Evolutionary conservation across 2,113 vertebrate species (phyloP).

Genomic region (Lonchura striata): DNA sequence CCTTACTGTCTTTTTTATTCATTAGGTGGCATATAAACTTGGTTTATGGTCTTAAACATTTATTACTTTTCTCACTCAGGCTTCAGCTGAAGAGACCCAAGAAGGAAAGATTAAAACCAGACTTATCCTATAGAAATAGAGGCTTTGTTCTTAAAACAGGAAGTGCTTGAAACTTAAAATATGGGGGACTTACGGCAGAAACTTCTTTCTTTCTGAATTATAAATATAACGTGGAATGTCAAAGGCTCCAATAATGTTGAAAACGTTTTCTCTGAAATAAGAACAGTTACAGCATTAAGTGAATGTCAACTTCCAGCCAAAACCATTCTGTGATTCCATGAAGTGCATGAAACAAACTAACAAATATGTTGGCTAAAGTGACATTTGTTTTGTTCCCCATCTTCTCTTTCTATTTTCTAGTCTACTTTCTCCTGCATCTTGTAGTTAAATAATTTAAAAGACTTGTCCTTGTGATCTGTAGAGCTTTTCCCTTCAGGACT

Average conservation of each 20-base stretch:
- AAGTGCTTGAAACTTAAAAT: not conserved
- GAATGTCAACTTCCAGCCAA: not conserved
- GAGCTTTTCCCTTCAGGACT: not conserved
- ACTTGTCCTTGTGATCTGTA: not conserved
- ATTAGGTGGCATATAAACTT: not conserved
- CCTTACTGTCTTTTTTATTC: not conserved
- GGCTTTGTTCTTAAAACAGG: not conserved
- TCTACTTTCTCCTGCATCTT: not conserved
- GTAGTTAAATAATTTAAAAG: not conserved
- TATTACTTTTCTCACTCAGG: not conserved
- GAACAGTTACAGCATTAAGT: not conserved
- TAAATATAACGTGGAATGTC: conserved; percentile 92
- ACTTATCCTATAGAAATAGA: not conserved
- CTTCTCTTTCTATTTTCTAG: not conserved
- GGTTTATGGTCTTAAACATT: not conserved
- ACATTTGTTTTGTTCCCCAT: not conserved
- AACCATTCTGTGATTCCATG: not conserved
- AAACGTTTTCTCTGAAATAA: conserved; percentile 87
- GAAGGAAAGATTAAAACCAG: not conserved
- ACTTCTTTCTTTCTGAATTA: conserved; percentile 92
- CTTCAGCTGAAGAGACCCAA: not conserved
- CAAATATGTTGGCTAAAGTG: not conserved
- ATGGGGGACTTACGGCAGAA: conserved; percentile 87
- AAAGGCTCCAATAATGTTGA: conserved; percentile 96
- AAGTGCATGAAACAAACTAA: not conserved